Evolutionary conservation across 64 coral and sea anemone genomes (phyloP).

Genomic region (Stichodactyla mertensii): DNA sequence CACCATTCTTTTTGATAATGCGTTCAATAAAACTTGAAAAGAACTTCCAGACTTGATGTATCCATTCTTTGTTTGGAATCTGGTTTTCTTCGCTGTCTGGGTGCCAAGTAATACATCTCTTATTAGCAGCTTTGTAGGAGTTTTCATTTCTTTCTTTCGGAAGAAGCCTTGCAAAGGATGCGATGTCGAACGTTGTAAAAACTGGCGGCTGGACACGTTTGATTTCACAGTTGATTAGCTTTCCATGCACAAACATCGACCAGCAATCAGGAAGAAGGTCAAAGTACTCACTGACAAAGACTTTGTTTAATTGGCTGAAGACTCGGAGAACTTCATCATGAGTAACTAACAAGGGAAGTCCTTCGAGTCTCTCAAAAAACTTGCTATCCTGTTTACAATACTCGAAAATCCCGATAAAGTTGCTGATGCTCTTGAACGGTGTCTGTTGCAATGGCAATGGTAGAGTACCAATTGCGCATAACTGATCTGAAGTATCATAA

Average conservation of each 20-base stretch:
- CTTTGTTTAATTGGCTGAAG: constrained; percentile 21
- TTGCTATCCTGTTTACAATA: constrained; percentile 27
- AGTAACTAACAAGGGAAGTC: constrained; percentile 63
- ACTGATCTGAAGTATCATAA: neutral
- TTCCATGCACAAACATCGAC: constrained; percentile 55
- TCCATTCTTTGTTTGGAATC: neutral
- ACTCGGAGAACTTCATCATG: constrained; percentile 42
- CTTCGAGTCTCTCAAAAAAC: constrained; percentile 28
- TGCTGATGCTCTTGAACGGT: neutral
- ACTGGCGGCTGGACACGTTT: neutral
- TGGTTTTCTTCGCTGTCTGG: neutral
- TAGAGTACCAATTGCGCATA: neutral
- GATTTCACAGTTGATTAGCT: constrained; percentile 3
- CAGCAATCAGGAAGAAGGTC: constrained; percentile 38
- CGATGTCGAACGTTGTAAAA: neutral
- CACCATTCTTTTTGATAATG: neutral
- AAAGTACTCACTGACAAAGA: constrained; percentile 34
- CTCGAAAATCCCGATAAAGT: constrained; percentile 6
- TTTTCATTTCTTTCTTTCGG: neutral
- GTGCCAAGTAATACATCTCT: neutral
- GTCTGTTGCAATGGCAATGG: constrained; percentile 24
- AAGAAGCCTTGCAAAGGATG: constrained; percentile 3
- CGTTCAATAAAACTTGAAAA: neutral
- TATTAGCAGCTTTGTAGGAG: neutral
- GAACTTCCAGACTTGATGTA: neutral